Conservation (phyloP, 2,797 vertebrate genomes). For the Sebastes matsubarae region DNA sequence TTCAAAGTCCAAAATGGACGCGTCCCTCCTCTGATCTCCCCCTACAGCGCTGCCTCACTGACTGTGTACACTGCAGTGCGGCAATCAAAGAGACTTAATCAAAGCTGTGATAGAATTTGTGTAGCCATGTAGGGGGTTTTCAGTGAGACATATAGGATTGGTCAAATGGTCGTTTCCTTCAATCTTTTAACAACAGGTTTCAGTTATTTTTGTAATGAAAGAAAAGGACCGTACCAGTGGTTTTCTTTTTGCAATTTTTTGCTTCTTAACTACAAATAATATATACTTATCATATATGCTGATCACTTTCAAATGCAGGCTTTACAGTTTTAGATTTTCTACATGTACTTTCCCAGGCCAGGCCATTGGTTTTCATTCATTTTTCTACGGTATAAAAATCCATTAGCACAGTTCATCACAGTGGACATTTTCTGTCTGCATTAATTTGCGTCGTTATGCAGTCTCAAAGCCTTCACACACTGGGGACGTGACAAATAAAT, state of each 20-base stretch:
- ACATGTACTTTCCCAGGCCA: not conserved
- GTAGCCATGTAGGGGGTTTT: not conserved
- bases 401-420: not conserved
- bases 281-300: not conserved
- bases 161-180: not conserved
- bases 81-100: conserved; percentile 61
- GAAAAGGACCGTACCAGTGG: not conserved
- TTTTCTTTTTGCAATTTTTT: not conserved
- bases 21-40: conserved; percentile 12
- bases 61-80: conserved; percentile 24
- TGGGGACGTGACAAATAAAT: too few relatives aligned
- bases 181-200: not conserved
- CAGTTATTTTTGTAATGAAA: not conserved
- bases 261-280: not conserved
- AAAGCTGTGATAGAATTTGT: conserved; percentile 55
- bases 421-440: not conserved
- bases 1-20: conserved; percentile 26
- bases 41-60: conserved; percentile 3
- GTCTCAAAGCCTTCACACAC: not conserved
- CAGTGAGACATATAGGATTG: not conserved
- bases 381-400: not conserved
- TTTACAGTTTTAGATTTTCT: not conserved
- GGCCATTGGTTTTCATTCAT: not conserved
- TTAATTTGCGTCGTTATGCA: not conserved
- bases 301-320: not conserved